Percentiles rank a stretch among this genome's conserved stretches.
Conservation (phyloP, 2,888 invertebrate species). For the Chalcosyrphus nemorum region DNA sequence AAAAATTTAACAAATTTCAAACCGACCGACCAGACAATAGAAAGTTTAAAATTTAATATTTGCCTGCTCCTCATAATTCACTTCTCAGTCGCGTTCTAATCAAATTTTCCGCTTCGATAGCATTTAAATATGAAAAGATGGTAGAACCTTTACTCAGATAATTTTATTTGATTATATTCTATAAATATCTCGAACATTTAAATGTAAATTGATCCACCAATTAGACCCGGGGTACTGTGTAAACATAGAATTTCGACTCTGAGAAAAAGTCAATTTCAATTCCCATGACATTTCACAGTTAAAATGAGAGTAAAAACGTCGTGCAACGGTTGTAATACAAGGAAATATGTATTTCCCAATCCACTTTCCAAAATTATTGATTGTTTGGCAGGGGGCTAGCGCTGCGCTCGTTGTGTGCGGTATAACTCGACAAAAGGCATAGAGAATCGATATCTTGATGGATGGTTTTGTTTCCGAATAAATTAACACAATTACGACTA, state of each 20-base stretch:
- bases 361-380: conserved; percentile 18
- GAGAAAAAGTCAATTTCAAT: background rate
- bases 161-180: background rate
- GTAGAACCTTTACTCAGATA: background rate
- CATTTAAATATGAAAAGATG: conserved; percentile 26
- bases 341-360: background rate
- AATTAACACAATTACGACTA: conserved; percentile 48
- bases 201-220: conserved; percentile 14
- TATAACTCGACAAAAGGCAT: conserved; percentile 4
- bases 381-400: background rate
- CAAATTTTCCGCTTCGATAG: background rate
- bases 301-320: background rate
- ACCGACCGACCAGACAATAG: background rate
- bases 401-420: too few relatives aligned
- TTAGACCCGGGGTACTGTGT: background rate
- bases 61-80: background rate
- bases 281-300: conserved; percentile 8
- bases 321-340: background rate
- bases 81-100: background rate
- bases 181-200: background rate
- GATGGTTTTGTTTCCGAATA: conserved; percentile 35
- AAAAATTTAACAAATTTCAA: background rate
- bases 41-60: background rate
- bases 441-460: conserved; percentile 34
- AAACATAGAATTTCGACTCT: background rate